These are phyloP conservation scores for Edolisoma coerulescens DNA, from an alignment of 2,113 vertebrate genomes.

Conservation along the genomic window DNA sequence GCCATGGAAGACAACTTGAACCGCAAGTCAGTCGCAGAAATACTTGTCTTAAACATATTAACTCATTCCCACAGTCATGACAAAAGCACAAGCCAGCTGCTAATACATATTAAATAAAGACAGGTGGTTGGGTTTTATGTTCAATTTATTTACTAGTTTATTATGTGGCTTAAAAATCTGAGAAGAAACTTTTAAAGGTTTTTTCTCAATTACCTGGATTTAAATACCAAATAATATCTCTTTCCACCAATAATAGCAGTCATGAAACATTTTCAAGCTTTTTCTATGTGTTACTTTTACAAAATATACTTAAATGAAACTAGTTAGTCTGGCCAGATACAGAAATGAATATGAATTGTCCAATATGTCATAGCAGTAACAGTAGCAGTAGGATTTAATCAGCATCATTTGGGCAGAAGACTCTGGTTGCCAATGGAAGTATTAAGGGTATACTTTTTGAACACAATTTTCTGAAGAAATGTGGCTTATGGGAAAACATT, in stretches of 20 bases:
- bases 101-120: conserved; percentile 1
- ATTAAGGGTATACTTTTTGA: not conserved
- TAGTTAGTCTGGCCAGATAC: not conserved
- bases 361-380: not conserved
- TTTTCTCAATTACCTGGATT: not conserved
- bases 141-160: conserved; percentile 4
- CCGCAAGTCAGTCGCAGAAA: conserved; percentile 2
- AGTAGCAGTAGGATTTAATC: not conserved
- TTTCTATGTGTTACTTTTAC: not conserved
- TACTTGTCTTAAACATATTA: conserved; percentile 3
- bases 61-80: conserved; percentile 39
- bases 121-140: conserved; percentile 5
- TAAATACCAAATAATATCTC: not conserved
- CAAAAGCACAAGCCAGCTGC: conserved; percentile 34
- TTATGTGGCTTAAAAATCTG: not conserved
- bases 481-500: not conserved
- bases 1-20: not conserved
- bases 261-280: not conserved
- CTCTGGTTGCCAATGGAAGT: not conserved
- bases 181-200: not conserved
- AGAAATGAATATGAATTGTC: not conserved
- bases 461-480: not conserved
- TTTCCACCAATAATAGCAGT: not conserved
- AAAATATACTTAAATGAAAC: not conserved
- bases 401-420: not conserved